Evolutionary conservation across 1,140 invertebrate genomes (phyloP).

Genomic region (Dendrolimus kikuchii): DNA sequence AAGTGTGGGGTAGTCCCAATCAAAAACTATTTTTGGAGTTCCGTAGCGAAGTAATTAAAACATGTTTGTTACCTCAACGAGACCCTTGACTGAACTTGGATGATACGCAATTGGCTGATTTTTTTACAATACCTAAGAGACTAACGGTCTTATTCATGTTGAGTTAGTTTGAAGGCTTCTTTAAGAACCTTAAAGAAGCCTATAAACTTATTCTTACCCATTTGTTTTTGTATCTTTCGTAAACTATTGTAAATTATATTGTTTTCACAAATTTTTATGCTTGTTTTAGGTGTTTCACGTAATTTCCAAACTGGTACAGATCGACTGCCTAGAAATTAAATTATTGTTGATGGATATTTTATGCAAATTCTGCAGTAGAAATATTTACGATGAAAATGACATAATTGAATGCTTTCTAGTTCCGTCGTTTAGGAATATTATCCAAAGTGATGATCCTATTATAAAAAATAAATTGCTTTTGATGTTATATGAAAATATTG

Average conservation of each 20-base stretch:
- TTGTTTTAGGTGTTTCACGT: slow-evolving; percentile 40
- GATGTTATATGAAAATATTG: background rate
- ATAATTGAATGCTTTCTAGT: slow-evolving; percentile 8
- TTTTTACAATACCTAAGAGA: too few relatives aligned
- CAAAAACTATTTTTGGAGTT: too few relatives aligned
- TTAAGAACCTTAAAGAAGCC: too few relatives aligned
- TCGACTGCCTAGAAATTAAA: slow-evolving; percentile 28
- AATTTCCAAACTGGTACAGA: slow-evolving; percentile 23
- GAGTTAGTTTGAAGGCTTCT: too few relatives aligned
- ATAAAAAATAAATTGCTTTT: slow-evolving; percentile 19
- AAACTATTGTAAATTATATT: background rate
- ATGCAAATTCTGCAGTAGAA: slow-evolving; percentile 20
- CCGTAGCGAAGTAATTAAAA: too few relatives aligned
- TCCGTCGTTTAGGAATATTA: slow-evolving; percentile 16
- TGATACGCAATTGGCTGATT: too few relatives aligned
- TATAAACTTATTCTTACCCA: too few relatives aligned
- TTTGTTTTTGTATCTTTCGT: too few relatives aligned
- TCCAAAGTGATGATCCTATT: slow-evolving; percentile 12
- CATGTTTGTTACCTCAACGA: too few relatives aligned
- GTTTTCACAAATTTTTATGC: slow-evolving; percentile 4
- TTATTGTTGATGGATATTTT: slow-evolving; percentile 33
- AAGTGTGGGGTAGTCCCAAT: too few relatives aligned
- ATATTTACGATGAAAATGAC: slow-evolving; percentile 15
- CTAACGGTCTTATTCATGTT: too few relatives aligned
- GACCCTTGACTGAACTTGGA: too few relatives aligned